Conservation (phyloP, 37 sponge, comb jelly and placozoan species). For the Crambe crambe region DNA sequence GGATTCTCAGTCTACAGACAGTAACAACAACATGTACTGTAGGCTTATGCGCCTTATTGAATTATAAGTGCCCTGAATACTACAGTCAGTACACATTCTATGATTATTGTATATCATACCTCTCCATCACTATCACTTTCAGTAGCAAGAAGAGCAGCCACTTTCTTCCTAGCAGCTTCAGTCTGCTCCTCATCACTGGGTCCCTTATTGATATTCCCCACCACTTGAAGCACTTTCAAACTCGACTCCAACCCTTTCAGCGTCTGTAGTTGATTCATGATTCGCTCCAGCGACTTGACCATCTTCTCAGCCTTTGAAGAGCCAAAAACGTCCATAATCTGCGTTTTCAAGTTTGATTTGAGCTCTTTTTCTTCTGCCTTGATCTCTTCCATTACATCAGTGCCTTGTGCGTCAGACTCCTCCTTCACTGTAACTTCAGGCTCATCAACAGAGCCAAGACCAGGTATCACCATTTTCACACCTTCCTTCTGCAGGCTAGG, state of each 20-base stretch:
- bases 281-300: slow-evolving; percentile 47
- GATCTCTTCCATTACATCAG: background rate
- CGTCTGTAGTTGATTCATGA: slow-evolving; percentile 48
- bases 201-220: background rate
- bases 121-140: slow-evolving; percentile 79
- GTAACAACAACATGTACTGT: too few relatives aligned
- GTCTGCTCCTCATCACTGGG: slow-evolving; percentile 15
- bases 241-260: slow-evolving; percentile 40
- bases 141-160: slow-evolving; percentile 65
- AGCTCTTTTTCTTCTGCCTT: background rate
- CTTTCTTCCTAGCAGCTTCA: slow-evolving; percentile 46
- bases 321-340: background rate
- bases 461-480: slow-evolving; percentile 3
- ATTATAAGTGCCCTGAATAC: too few relatives aligned
- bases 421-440: background rate
- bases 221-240: slow-evolving; percentile 20
- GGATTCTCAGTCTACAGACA: too few relatives aligned
- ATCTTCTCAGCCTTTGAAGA: slow-evolving; percentile 15
- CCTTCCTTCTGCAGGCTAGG: slow-evolving; percentile 17
- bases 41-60: too few relatives aligned
- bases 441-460: slow-evolving; percentile 2
- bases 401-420: background rate
- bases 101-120: too few relatives aligned
- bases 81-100: too few relatives aligned
- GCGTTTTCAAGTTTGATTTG: background rate